Evolutionary conservation across 2,888 invertebrate species (phyloP).

Genomic region (Masnerella sp.): DNA sequence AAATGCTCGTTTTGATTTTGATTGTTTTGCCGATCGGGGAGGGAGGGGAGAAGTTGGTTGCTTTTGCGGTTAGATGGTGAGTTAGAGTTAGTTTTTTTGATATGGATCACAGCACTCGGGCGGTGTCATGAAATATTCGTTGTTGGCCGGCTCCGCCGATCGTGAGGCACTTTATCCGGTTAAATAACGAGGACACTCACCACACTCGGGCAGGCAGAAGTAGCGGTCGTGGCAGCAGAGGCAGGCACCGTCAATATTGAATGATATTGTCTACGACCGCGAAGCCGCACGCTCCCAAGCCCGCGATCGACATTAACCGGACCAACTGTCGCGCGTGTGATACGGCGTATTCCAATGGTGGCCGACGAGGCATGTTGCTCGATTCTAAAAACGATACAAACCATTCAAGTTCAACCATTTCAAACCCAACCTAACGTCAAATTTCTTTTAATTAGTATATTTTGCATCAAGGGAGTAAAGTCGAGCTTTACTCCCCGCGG

Average conservation of each 20-base stretch:
- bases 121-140: slow-evolving; percentile 66
- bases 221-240: slow-evolving; percentile 75
- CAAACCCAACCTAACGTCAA: too few species aligned
- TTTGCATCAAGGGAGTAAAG: too few species aligned
- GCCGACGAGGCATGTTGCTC: slow-evolving; percentile 92
- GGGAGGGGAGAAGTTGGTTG: neutral
- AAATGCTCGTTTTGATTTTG: slow-evolving; percentile 9
- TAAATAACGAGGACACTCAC: slow-evolving; percentile 69
- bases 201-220: slow-evolving; percentile 75
- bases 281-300: slow-evolving; percentile 96
- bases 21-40: slow-evolving; percentile 23
- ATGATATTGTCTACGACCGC: slow-evolving; percentile 92
- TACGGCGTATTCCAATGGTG: slow-evolving; percentile 94
- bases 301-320: slow-evolving; percentile 92
- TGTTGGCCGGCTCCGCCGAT: slow-evolving; percentile 68
- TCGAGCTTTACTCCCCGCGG: too few species aligned
- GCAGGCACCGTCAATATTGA: slow-evolving; percentile 81
- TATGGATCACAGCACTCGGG: slow-evolving; percentile 61
- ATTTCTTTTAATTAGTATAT: too few species aligned
- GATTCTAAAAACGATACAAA: slow-evolving; percentile 87
- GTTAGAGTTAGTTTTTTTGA: slow-evolving; percentile 23
- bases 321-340: slow-evolving; percentile 94
- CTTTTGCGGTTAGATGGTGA: neutral
- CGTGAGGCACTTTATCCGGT: slow-evolving; percentile 67
- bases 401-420: too few species aligned